Conservation (phyloP, 2,888 invertebrate species). For the Hartigia nigra region DNA sequence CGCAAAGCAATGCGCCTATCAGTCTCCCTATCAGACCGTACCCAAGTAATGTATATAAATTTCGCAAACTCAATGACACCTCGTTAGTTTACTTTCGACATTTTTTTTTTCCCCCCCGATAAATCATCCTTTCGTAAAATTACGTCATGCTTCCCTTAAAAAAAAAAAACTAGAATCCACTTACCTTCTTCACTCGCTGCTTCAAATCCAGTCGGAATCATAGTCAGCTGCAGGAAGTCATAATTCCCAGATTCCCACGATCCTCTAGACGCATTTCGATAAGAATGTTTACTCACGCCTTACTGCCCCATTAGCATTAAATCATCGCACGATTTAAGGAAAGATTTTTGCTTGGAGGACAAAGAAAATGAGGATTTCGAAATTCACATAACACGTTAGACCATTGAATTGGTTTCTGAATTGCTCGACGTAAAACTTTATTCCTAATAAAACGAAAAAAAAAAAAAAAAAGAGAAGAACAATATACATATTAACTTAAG, state of each 20-base stretch:
- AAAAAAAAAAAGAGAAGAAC: background rate
- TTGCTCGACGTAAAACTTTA: background rate
- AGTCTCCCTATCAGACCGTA: background rate
- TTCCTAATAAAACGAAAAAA: background rate
- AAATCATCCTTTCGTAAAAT: background rate
- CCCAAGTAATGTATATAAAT: background rate
- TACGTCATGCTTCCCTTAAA: background rate
- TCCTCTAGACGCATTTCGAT: conserved; percentile 49
- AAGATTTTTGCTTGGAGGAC: background rate
- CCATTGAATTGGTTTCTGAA: background rate
- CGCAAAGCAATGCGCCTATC: background rate
- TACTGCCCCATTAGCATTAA: conserved; percentile 43
- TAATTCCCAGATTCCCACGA: conserved; percentile 54
- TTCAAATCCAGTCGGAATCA: background rate
- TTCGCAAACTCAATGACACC: background rate
- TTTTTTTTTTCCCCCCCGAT: background rate
- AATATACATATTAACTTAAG: background rate
- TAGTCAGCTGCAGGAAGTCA: conserved; percentile 18
- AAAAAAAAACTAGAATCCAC: background rate
- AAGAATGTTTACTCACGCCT: conserved; percentile 51
- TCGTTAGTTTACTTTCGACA: background rate
- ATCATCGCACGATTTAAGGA: background rate
- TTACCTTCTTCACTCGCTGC: background rate
- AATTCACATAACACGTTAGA: background rate
- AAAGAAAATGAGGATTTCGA: background rate